phyloP scores from a whole-genome alignment of 2,888 invertebrate genomes.

The Melipona beecheii region DNA sequence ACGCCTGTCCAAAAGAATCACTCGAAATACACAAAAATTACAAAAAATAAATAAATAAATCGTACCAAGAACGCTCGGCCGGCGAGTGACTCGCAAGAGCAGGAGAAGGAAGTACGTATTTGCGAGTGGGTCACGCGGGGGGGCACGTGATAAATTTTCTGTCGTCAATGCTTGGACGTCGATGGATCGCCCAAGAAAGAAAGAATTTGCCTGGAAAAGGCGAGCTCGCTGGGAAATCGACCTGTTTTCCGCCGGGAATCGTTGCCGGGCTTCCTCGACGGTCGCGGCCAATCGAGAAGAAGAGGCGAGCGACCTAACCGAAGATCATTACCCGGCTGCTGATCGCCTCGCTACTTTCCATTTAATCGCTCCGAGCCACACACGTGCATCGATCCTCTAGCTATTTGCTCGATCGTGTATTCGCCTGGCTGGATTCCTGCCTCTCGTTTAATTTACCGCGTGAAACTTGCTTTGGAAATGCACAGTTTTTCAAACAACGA shows the following conservation, averaged over 20 bases:
- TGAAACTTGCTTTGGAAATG: background rate
- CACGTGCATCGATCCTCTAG: slow-evolving; percentile 37
- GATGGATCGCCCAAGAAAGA: slow-evolving; percentile 34
- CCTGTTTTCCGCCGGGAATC: slow-evolving; percentile 23
- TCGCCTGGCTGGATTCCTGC: background rate
- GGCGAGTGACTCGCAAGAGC: background rate
- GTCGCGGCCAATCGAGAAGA: slow-evolving; percentile 41
- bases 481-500: too few relatives aligned
- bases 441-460: background rate
- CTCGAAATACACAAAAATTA: too few relatives aligned
- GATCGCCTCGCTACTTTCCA: slow-evolving; percentile 68
- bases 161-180: slow-evolving; percentile 38
- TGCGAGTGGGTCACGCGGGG: background rate
- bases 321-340: slow-evolving; percentile 63
- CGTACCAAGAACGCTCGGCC: slow-evolving; percentile 10
- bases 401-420: slow-evolving; percentile 19
- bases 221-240: slow-evolving; percentile 48
- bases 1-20: too few relatives aligned
- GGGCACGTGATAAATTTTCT: slow-evolving; percentile 36
- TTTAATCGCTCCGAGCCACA: slow-evolving; percentile 60
- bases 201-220: slow-evolving; percentile 44
- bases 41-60: background rate
- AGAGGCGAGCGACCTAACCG: slow-evolving; percentile 53
- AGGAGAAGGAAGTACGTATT: slow-evolving; percentile 34
- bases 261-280: slow-evolving; percentile 56